A percentile compares a stretch with the other conserved stretches of the same genome.
Conservation (phyloP, 1,140 invertebrate species). For the Daktulosphaira vitifoliae region DNA sequence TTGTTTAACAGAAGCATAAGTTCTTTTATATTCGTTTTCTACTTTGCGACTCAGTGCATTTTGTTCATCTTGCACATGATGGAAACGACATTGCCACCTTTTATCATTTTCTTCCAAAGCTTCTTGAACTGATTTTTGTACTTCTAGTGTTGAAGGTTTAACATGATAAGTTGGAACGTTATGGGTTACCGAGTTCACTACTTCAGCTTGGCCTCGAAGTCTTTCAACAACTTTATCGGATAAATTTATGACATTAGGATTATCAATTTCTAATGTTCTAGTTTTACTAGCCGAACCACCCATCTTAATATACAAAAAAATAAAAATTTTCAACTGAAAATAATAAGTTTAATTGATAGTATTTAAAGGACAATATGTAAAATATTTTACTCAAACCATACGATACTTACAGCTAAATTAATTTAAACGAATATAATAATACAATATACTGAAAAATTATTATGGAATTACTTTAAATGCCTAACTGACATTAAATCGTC, state of each 20-base stretch:
- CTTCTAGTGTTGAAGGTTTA: slow-evolving; percentile 4
- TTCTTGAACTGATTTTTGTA: slow-evolving; percentile 20
- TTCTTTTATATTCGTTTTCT: slow-evolving; percentile 12
- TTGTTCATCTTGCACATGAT: neutral
- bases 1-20: slow-evolving; percentile 6
- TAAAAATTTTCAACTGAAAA: too few relatives aligned
- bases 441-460: too few relatives aligned
- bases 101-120: slow-evolving; percentile 22
- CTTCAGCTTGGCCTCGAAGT: slow-evolving; percentile 19
- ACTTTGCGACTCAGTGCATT: slow-evolving; percentile 5
- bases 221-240: slow-evolving; percentile 21
- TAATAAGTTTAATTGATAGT: too few relatives aligned
- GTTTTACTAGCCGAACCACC: slow-evolving; percentile 3
- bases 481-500: too few relatives aligned
- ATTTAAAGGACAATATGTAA: too few relatives aligned
- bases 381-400: too few relatives aligned
- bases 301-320: neutral
- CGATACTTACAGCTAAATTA: too few relatives aligned
- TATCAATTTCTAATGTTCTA: slow-evolving; percentile 16
- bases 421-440: too few relatives aligned
- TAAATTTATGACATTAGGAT: slow-evolving; percentile 19
- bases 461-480: too few relatives aligned
- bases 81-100: slow-evolving; percentile 13
- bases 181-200: neutral
- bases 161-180: neutral